phyloP scores from a whole-genome alignment of 2,797 vertebrate genomes.

The Neopelma chrysocephalum region DNA sequence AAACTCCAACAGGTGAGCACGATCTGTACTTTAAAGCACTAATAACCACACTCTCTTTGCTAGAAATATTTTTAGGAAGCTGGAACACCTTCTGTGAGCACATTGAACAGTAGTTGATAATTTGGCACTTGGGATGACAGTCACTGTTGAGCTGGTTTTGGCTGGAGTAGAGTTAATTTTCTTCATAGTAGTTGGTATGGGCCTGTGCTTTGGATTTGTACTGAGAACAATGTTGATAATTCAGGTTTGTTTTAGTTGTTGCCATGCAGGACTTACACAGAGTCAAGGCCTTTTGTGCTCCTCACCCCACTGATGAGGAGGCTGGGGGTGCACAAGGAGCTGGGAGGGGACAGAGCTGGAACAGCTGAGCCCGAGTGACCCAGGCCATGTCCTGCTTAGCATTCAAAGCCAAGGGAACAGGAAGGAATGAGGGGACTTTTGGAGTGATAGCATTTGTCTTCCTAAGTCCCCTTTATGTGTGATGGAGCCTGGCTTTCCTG shows the following conservation, averaged over 20 bases:
- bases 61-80: neutral
- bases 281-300: neutral
- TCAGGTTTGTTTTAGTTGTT: neutral
- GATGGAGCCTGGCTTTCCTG: neutral
- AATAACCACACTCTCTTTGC: neutral
- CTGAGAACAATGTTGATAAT: neutral
- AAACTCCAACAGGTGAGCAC: neutral
- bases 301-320: accelerated
- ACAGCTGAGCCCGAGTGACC: neutral
- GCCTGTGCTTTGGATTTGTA: neutral
- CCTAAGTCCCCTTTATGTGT: accelerated
- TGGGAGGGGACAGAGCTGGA: neutral
- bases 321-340: neutral
- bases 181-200: neutral
- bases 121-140: neutral
- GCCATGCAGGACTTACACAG: neutral
- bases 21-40: neutral
- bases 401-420: neutral
- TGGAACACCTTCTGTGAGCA: neutral
- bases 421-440: neutral
- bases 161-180: neutral
- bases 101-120: neutral
- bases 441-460: neutral
- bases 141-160: neutral
- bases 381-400: neutral